Evolutionary conservation across 35 echinoderm and acorn worm genomes (phyloP).

Genomic region (Heliocidaris erythrogramma): DNA sequence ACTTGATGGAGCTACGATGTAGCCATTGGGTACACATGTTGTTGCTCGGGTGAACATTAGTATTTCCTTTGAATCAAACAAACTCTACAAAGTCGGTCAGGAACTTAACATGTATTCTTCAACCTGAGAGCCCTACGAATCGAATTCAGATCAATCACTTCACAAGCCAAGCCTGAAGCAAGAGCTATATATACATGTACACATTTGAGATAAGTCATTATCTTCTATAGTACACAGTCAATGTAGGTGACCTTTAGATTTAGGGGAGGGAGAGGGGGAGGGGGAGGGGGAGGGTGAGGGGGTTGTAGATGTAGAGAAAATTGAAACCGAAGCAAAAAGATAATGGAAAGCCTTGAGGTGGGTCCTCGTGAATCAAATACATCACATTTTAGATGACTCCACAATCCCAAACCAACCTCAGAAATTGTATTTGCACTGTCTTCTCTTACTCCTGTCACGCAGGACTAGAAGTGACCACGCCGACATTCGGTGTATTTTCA

Average conservation of each 20-base stretch:
- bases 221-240: background rate
- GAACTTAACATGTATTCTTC: background rate
- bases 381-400: background rate
- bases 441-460: background rate
- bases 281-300: background rate
- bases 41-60: too few species aligned
- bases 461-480: background rate
- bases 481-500: background rate
- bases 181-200: background rate
- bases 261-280: background rate
- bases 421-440: background rate
- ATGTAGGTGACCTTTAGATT: background rate
- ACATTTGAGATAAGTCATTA: background rate
- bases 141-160: background rate
- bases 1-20: too few species aligned
- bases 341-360: background rate
- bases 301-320: background rate
- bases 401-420: background rate
- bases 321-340: background rate
- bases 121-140: background rate
- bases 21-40: too few species aligned
- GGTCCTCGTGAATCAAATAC: background rate
- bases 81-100: background rate
- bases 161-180: background rate
- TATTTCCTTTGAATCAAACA: background rate